Percentiles rank a stretch among this genome's conserved stretches.
phyloP scores from a whole-genome alignment of 2,797 vertebrate genomes.

The Premnoplex brunnescens region DNA sequence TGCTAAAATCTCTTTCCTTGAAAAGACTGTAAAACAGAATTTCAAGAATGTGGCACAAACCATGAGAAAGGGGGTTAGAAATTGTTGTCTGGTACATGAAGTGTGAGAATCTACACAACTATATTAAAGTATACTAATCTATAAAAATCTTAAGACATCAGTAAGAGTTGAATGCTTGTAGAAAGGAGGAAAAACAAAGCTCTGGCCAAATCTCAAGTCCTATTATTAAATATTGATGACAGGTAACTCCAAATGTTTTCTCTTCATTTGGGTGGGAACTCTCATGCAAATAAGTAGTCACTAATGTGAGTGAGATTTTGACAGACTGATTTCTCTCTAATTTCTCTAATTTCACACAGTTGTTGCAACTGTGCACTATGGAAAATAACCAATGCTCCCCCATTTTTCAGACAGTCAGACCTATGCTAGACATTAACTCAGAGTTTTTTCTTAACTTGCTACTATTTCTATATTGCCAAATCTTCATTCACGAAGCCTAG shows the following conservation, averaged over 20 bases:
- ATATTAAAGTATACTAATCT: no score
- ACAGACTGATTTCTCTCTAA: background rate
- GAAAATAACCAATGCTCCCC: background rate
- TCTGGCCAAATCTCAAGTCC: background rate
- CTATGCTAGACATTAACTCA: background rate
- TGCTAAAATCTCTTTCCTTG: no score
- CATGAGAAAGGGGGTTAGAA: no score
- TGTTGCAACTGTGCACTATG: background rate
- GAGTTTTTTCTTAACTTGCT: background rate
- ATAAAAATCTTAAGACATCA: no score
- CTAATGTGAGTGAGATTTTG: background rate
- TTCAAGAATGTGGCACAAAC: no score
- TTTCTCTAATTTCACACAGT: background rate
- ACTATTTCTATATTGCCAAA: background rate
- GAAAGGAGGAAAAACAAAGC: background rate
- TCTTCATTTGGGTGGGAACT: background rate
- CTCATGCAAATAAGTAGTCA: background rate
- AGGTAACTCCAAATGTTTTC: background rate
- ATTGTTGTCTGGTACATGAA: no score
- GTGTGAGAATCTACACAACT: no score
- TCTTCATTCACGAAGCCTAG: no score
- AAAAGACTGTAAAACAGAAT: no score
- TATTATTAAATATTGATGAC: background rate
- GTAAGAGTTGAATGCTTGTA: background rate
- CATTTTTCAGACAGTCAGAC: background rate